These are phyloP conservation scores for Pseudois nayaur DNA, from an alignment of 2,113 vertebrate species.

Conservation along the genomic window DNA sequence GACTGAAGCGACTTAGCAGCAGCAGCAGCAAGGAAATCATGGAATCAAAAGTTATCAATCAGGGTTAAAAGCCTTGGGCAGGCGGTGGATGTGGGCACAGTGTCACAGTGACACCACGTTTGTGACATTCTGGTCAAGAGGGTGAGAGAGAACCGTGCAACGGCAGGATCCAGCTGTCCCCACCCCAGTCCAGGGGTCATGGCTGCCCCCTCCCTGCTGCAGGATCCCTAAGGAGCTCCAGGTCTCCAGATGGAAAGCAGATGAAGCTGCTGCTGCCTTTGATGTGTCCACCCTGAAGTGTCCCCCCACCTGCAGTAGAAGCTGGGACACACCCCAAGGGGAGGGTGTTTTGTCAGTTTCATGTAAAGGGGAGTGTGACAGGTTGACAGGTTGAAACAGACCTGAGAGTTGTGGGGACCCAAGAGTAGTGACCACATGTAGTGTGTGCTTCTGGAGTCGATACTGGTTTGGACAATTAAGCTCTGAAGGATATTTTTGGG, in stretches of 20 bases:
- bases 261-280: background rate
- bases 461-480: too few species aligned
- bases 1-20: too few species aligned
- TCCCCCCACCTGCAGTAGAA: background rate
- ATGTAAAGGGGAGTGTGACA: too few species aligned
- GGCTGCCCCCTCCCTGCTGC: background rate
- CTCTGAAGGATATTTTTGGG: too few species aligned
- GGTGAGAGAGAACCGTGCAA: background rate
- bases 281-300: background rate
- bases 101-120: background rate
- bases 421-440: too few species aligned
- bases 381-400: too few species aligned
- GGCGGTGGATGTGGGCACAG: fast-evolving
- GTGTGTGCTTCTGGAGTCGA: too few species aligned
- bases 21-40: background rate
- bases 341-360: too few species aligned
- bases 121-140: background rate
- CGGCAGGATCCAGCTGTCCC: background rate
- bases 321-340: background rate
- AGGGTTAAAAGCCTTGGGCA: background rate
- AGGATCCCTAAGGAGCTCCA: background rate
- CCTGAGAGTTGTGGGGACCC: too few species aligned
- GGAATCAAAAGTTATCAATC: background rate
- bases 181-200: background rate
- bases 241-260: background rate